Evolutionary conservation across 2,888 invertebrate genomes (phyloP), one percentile per base, ranked within the genome.

Genomic region (Strigamia maritima): DNA sequence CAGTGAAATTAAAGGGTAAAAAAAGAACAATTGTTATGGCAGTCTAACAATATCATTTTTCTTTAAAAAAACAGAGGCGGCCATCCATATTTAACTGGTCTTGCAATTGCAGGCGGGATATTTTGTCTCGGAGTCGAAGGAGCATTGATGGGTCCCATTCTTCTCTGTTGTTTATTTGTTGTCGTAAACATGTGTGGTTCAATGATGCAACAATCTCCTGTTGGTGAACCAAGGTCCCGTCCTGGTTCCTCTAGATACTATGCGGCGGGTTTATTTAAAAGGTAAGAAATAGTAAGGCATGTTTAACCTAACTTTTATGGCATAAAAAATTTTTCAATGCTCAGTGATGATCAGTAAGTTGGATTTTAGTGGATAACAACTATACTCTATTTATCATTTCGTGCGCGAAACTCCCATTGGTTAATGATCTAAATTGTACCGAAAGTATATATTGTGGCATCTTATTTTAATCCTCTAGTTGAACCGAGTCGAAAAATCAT

Each of bases 91-190:
- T 90, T 98, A 81, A 98, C 98, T 10, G 98, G 98, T 49, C 88
- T 99, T 79, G 95, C 98, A 1, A 96, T 99, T 84, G 98, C 97
- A 22, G 98, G 98, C 12, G 99, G 99, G 75, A 94, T 99, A 85
- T 97, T 97, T 87, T 98, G 96, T 90, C 89, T 98, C 82, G 98
- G 98, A 0, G 92, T 96, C 79, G 95, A 98, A 87, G 99, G 99
- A 0, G 98, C 98, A 0, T 94, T 99, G 82, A 92, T 98, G 80
- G 99, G 98, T 0, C 99, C 99, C 0, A 89, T 99, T 38, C 89
- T 98, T 76, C 89, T 99, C 0, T 98, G 98, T 86, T 94, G 94
- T 83, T 91, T 98, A 79, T 93, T 98, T 87, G 98, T 98, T 1
- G 93, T 94, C 19, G 91, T 96, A 81, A 95, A 96, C 86, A 89